phyloP scores from a whole-genome alignment of 2,797 vertebrate genomes.

The Esox lucius region DNA sequence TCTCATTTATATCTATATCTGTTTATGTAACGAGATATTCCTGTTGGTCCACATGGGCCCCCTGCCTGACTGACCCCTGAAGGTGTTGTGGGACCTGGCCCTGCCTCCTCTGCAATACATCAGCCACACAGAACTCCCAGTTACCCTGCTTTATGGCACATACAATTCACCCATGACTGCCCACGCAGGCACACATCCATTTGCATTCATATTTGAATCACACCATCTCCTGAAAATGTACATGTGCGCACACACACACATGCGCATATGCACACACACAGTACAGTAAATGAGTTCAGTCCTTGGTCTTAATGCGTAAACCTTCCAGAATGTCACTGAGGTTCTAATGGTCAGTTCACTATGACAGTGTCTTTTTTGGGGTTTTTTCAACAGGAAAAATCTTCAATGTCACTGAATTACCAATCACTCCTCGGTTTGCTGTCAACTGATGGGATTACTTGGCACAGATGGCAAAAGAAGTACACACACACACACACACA shows the following conservation, averaged over 20 bases:
- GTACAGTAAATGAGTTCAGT: not conserved
- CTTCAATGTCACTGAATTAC: no score
- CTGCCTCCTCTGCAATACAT: not conserved
- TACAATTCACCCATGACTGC: not conserved
- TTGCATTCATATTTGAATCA: not conserved
- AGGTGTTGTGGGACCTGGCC: slow-evolving; percentile 24
- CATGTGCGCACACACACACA: not conserved
- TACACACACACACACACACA: not conserved
- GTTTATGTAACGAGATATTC: slow-evolving; percentile 26
- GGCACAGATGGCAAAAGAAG: slow-evolving; percentile 7
- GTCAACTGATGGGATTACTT: slow-evolving; percentile 13
- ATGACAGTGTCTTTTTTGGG: not conserved
- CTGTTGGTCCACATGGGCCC: slow-evolving; percentile 26
- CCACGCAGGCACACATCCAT: slow-evolving; percentile 3
- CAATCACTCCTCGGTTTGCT: not conserved
- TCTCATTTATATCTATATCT: slow-evolving; percentile 5
- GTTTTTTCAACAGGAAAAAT: not conserved
- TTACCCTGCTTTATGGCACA: not conserved
- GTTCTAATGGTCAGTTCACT: not conserved
- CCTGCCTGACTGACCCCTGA: slow-evolving; percentile 27
- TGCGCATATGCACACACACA: not conserved
- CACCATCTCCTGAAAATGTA: no score
- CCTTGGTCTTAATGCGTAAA: not conserved
- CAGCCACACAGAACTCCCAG: slow-evolving; percentile 2
- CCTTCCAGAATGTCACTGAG: not conserved